Evolutionary conservation across 1,140 invertebrate species (phyloP), one percentile per base, ranked within the genome.

Genomic region (Agrypnia vestita): DNA sequence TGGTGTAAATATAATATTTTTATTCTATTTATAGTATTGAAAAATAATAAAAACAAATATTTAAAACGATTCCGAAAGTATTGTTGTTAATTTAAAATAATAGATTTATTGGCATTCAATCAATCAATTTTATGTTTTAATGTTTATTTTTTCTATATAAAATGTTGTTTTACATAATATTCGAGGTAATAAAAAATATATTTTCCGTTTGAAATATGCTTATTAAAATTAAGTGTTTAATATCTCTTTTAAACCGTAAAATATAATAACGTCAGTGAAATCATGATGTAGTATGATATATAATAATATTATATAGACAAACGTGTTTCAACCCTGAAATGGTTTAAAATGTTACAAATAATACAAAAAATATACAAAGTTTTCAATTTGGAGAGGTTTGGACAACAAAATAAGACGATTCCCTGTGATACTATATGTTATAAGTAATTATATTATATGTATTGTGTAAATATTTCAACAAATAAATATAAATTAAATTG

Each of bases 381-480:
- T 55, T 19, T 55, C 11, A 25, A 25, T 73, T 13, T 11, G 3
- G 53, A 73, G 53, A 53, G 12, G 47, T 73, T 53, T 73, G 69
- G 25, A 73, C 69, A 55, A 53, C 19, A 64, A 71, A 47, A 53
- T 51, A 73, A 73, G 25, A 73, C 69, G 51, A 53, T 73, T 73
- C 51, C 69, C 69, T 73, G 69, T 73, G 69, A 73, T 73, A 73
- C 69, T 73, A 73, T 73, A 13, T 73, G 25, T 8, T 53, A 73
- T 73, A 55, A 73, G 49, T n/a, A 53, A 73, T n/a, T 53, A 47
- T 73, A 53, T 73, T 53, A 47, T 73, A 53, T 73, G 69, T 73
- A 73, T 3, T 35, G 25, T 73, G 69, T 73, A 73, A 73, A 73
- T 73, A 73, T 73, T 73, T 73, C 69, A 73, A 17, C 47, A 73